Evolutionary conservation across 2,797 vertebrate genomes (phyloP), one percentile per base, ranked within the genome.

Genomic region (Channa striata): DNA sequence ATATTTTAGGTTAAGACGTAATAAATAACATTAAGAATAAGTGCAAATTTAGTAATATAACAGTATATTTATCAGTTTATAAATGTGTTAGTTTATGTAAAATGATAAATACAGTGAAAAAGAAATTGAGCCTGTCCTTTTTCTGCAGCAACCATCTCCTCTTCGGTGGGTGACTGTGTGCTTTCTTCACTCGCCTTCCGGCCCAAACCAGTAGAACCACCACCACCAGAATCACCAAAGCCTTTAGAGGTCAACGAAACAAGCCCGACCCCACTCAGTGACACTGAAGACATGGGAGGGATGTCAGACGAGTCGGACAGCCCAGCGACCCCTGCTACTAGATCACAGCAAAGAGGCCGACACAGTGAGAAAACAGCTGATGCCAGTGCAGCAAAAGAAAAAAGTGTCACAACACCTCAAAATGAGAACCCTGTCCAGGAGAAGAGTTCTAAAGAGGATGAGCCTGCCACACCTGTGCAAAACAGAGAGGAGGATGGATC

Each of bases 101-200:
- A 37, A 8, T 10, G 10, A 36, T 21, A 33, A 37, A 37, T 36
- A 23, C 5, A 6, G 17, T 48, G 2, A 47, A 39, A 17, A 69
- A 0, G 19, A 20, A 49, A 12, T 47, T 16, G 65, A 37, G 10
- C 16, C 5, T 68, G 53, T 52, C 69, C 13, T 30, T 12, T 74
- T 57, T 80, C 11, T 67, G 30, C 83, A 91, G 89, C 91, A 10
- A 90, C 92, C n/a, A 84, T 93, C 72, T 93, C 93, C 0, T 83
- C 91, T 13, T 89, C 85, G 0, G 91, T 92, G 20, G 93, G 93
- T 4, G 90, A 92, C 82, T 92, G 90, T 39, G 91, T 93, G 16
- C 82, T 94, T 11, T 75, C 89, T 2, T 88, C 90, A 13, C 89
- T 93, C 0, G 83, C 89, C 49, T 92, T 90, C 58, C 75, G 74